Evolutionary conservation across 2,113 vertebrate genomes (phyloP), one percentile per base, ranked within the genome.

Genomic region (Phasianus colchicus): DNA sequence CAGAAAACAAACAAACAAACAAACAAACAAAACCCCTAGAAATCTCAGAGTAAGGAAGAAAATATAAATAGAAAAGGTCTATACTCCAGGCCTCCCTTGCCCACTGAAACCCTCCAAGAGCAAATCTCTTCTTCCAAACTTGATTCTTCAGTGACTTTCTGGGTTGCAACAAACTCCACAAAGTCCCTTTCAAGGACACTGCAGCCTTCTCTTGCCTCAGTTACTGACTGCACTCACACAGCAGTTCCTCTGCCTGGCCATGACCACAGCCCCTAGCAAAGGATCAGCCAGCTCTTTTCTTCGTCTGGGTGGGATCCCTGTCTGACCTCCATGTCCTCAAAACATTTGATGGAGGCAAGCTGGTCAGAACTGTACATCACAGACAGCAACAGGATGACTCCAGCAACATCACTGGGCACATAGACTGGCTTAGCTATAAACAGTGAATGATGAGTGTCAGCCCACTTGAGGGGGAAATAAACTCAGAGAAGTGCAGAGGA

Each of bases 401-500:
- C 1, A 0, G 12, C 38, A 55, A n/a, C 27, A n/a, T 34, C 11
- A 0, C 15, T 38, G 21, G 45, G 22, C 69, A 61, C 10, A 6
- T 0, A 3, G 43, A 42, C 11, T 13, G 50, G 38, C 65, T 80
- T 66, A 54, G 42, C n/a, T 76, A 76, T 1, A 1, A 34, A 48
- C 8, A 76, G 34, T 11, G 13, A 76, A 84, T 4, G 3, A 71
- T 30, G 38, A 63, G 20, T 13, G 25, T 30, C 70, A 66, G 34
- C 25, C 11, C 5, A 14, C 22, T 10, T 10, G 11, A 0, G 7
- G 14, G 14, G 40, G 69, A 83, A 91, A 64, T 1, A 0, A 58
- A 74, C 24, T 25, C 1, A 1, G 18, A 70, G 11, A 74, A 69
- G 11, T 32, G 30, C 29, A 74, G 47, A 61, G 54, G 75, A 69